Evolutionary conservation across 1,140 invertebrate genomes (phyloP), one percentile per base, ranked within the genome.

Genomic region (Zaprionus tsacasi): DNA sequence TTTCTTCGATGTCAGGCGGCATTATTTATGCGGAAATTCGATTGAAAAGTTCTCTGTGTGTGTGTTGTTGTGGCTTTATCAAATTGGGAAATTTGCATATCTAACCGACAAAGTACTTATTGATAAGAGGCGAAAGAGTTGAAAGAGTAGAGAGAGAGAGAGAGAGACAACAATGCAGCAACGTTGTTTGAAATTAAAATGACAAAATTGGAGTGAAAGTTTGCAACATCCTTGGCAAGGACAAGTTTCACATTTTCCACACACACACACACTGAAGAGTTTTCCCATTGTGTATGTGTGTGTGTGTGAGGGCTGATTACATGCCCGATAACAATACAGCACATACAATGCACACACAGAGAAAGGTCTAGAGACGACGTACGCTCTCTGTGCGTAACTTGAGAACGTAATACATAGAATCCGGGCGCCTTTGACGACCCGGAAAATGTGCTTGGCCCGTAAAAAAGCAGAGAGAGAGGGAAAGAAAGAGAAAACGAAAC

Each of bases 361-460:
- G 33, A 35, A 10, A 30, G 33, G 21, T 6, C 27, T 30, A 63
- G 25, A 17, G 15, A 54, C 48, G 61, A 21, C 21, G 21, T 21
- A 21, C 21, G 21, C 21, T 21, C 21, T 21, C 21, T 21, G 21
- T 21, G 21, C 21, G 21, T 21, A 21, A 21, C 21, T 56, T 25
- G 52, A 71, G 52, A 54, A 35, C 52, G 25, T 33, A 40, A 58
- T 25, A 71, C 33, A 38, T 17, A 30, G 48, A 54, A 54, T 54
- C 5, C 10, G 61, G 45, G 38, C 25, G 54, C 25, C 54, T 36
- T 57, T 57, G 63, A 66, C 63, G 55, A 72, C 45, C 52, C 81
- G 63, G 74, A 74, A 86, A 85, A 85, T 78, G 80, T 67, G 55
- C 54, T 58, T 58, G 57, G 33, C 21, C 50, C 30, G 36, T 40